Evolutionary conservation across 2,797 vertebrate genomes (phyloP), one percentile per base, ranked within the genome.

Genomic region (Iguana delicatissima): DNA sequence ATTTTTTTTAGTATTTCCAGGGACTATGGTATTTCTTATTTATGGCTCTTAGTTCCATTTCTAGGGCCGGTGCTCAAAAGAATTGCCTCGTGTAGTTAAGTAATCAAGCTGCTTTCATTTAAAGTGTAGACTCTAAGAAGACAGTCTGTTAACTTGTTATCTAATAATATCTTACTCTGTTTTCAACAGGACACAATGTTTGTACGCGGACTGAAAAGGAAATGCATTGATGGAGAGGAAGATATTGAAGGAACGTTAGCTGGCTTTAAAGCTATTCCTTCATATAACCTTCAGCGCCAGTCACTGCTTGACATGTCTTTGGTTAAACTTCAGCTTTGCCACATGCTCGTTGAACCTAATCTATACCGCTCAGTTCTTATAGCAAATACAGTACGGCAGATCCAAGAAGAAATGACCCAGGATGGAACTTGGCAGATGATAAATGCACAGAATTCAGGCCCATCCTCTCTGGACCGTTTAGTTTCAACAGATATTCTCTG

Each of bases 261-360:
- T 67, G 96, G 97, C 74, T 93, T 97, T 92, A 97, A 96, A 91
- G 95, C 98, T 93, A 93, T 97, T 92, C 97, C 97, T 52, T 98
- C 98, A 1, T 98, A 99, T 92, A 98, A 98, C 91, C 97, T 99
- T 87, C 99, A 99, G 97, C 97, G 99, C 22, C 99, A 99, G 97
- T 99, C 98, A 0, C 97, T 99, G 82, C 97, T 99, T 91, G 98
- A 99, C 96, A 99, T 99, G 99, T 99, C 99, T 38, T 97, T 99
- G 92, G 98, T 99, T 95, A 99, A 99, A 96, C 98, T 99, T 94
- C 99, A 99, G 96, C 98, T 99, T 55, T 99, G 99, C 96, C 99
- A 99, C 98, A 99, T 99, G 99, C 97, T 99, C 96, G 99, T 98
- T 72, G 99, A 99, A 93, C 99, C 99, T 79, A 99, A 98, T 96